A percentile compares a stretch with the other conserved stretches of the same genome.
Evolutionary conservation across 2,113 vertebrate genomes (phyloP).

Genomic region (rat (Rattus norvegicus)): DNA sequence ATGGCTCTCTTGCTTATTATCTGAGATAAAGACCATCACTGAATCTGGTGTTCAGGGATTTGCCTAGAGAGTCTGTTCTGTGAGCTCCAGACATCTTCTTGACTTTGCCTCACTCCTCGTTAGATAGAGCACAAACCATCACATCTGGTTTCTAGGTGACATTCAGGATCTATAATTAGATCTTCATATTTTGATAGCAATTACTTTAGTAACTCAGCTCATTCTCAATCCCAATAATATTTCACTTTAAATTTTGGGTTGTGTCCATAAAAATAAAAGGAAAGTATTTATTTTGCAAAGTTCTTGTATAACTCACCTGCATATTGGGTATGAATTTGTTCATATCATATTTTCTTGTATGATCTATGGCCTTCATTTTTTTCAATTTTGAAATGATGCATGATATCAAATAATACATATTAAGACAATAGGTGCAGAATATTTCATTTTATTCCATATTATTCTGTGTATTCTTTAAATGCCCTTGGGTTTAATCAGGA

Average conservation of each 20-base stretch:
- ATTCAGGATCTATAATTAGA: too few species aligned
- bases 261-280: not conserved
- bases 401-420: not conserved
- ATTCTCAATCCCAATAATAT: not conserved
- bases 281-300: not conserved
- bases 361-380: not conserved
- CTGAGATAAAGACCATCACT: not conserved
- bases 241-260: not conserved
- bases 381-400: not conserved
- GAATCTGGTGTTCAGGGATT: too few species aligned
- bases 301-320: not conserved
- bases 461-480: not conserved
- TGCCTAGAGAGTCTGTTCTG: not conserved
- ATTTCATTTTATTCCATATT: not conserved
- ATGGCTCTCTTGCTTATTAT: not conserved
- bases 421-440: not conserved
- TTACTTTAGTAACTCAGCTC: not conserved
- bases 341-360: not conserved
- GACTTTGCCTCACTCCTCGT: not conserved
- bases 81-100: not conserved
- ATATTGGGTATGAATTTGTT: not conserved
- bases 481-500: not conserved
- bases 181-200: not conserved
- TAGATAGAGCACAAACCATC: too few species aligned
- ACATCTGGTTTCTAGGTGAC: too few species aligned